Evolutionary conservation across 1,140 invertebrate species (phyloP).

Genomic region (Neuroterus valhalla): DNA sequence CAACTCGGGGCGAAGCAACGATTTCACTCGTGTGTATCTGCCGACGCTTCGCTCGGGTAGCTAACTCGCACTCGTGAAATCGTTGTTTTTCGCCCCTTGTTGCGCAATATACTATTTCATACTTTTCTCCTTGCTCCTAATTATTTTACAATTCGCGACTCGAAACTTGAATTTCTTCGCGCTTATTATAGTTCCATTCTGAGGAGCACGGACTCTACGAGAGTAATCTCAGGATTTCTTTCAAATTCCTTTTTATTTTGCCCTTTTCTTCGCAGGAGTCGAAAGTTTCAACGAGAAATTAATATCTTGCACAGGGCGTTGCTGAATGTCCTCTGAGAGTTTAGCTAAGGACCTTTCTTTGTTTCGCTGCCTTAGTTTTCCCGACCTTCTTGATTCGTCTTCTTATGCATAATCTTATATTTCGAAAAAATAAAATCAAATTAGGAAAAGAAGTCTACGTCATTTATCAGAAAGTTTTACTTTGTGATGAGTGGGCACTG

Average conservation of each 20-base stretch:
- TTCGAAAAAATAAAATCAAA: no score
- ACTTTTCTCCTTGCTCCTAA: background rate
- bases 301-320: constrained; percentile 49
- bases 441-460: no score
- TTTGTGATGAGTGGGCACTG: no score
- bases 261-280: constrained; percentile 14
- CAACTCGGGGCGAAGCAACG: no score
- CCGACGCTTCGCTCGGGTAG: background rate
- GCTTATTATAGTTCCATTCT: constrained; percentile 14
- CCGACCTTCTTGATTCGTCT: background rate
- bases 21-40: no score
- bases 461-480: no score
- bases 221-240: constrained; percentile 42
- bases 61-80: no score
- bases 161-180: background rate
- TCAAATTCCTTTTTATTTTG: constrained; percentile 18
- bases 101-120: no score
- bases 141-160: constrained; percentile 22
- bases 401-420: background rate
- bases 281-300: constrained; percentile 53
- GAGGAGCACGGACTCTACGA: constrained; percentile 21
- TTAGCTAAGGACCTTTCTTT: constrained; percentile 41
- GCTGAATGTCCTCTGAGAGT: constrained; percentile 41
- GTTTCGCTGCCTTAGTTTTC: background rate
- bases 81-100: no score